A percentile compares a stretch with the other conserved stretches of the same genome.
Evolutionary conservation across 2,888 invertebrate species (phyloP).

Genomic region (Ectobius pallidus): DNA sequence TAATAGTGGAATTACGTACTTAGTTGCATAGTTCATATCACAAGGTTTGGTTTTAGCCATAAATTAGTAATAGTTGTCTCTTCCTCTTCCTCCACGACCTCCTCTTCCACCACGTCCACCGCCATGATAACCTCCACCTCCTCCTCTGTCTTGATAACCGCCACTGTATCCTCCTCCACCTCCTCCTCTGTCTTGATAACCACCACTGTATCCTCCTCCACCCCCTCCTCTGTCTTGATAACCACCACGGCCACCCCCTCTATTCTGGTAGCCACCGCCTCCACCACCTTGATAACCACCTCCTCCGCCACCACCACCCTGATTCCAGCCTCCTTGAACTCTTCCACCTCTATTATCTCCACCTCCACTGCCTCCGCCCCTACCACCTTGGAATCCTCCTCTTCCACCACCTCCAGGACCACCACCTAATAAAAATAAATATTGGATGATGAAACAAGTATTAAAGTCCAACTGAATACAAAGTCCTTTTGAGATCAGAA

Average conservation of each 20-base stretch:
- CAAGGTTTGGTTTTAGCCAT: too few relatives aligned
- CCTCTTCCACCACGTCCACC: constrained; percentile 44
- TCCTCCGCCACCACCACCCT: constrained; percentile 50
- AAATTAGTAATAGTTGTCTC: neutral
- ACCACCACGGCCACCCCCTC: constrained; percentile 46
- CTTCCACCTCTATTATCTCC: constrained; percentile 44
- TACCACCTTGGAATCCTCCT: constrained; percentile 47
- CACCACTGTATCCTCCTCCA: constrained; percentile 43
- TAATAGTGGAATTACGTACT: too few relatives aligned
- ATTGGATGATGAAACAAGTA: neutral
- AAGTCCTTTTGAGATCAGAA: too few relatives aligned
- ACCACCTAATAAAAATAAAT: constrained; percentile 41
- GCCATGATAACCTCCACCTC: constrained; percentile 18
- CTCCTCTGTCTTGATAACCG: constrained; percentile 55
- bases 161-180: constrained; percentile 40
- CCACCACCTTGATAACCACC: constrained; percentile 34
- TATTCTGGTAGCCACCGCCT: constrained; percentile 28
- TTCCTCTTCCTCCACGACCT: constrained; percentile 19
- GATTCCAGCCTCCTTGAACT: constrained; percentile 47
- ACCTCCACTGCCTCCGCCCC: constrained; percentile 46
- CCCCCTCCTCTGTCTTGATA: constrained; percentile 54
- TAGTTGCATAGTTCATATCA: too few relatives aligned
- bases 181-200: constrained; percentile 33
- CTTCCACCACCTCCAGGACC: constrained; percentile 46
- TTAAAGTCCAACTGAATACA: neutral